Conservation (phyloP, 1,140 invertebrate genomes). For the Conus betulinus region DNA sequence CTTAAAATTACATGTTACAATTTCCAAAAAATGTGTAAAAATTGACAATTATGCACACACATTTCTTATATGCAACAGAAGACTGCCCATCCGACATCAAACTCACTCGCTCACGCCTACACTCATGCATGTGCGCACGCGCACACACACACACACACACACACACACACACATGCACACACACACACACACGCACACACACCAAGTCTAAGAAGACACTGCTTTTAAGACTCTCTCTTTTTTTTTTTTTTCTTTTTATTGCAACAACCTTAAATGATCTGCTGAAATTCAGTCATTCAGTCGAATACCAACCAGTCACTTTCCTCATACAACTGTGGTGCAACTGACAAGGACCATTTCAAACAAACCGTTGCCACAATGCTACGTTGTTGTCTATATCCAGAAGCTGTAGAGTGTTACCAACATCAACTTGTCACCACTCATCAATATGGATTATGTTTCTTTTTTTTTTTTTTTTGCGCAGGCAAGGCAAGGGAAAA, state of each 20-base stretch:
- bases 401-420: not conserved
- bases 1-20: too few relatives aligned
- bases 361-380: constrained; percentile 2
- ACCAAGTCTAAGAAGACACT: not conserved
- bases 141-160: not conserved
- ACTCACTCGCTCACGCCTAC: not conserved
- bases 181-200: not conserved
- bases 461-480: not conserved
- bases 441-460: not conserved
- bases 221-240: not conserved
- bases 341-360: not conserved
- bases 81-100: not conserved
- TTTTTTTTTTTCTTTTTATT: not conserved
- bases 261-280: constrained; percentile 28
- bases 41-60: too few relatives aligned
- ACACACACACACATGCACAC: too few relatives aligned
- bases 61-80: too few relatives aligned
- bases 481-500: too few relatives aligned
- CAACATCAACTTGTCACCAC: not conserved
- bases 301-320: not conserved
- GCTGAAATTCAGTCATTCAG: constrained; percentile 6
- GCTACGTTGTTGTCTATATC: not conserved
- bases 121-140: not conserved
- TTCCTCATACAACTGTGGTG: not conserved
- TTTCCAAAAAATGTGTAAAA: too few relatives aligned